Percentiles rank a stretch among this genome's conserved stretches.
These are phyloP conservation scores for Perognathus longimembris DNA, from an alignment of 2,113 vertebrate species.

Conservation along the genomic window DNA sequence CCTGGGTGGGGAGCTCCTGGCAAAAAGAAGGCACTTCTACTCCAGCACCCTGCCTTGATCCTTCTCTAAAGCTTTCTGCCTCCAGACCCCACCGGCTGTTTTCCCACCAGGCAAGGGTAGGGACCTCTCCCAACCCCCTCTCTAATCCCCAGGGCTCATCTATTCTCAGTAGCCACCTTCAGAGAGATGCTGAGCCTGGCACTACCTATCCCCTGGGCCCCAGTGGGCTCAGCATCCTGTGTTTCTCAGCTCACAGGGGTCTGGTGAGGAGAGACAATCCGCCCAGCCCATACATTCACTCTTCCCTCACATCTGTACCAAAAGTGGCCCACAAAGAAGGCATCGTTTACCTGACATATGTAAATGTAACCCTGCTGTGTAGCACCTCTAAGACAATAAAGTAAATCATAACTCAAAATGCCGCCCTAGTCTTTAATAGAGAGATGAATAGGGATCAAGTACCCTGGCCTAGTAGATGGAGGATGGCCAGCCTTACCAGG, in stretches of 20 bases:
- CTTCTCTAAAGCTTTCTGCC: not conserved
- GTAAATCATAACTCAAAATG: not conserved
- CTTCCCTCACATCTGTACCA: conserved; percentile 1
- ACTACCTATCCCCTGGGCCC: not conserved
- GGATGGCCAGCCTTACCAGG: not conserved
- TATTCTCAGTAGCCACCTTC: not conserved
- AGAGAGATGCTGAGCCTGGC: not conserved
- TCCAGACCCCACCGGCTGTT: not conserved
- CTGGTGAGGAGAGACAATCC: not conserved
- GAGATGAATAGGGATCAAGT: not conserved
- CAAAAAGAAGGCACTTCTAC: not conserved
- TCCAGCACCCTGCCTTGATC: conserved; percentile 9
- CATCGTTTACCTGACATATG: too few species aligned
- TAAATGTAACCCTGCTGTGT: too few species aligned
- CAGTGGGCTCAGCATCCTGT: not conserved
- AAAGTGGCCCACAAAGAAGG: not conserved
- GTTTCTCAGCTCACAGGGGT: not conserved
- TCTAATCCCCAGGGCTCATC: not conserved
- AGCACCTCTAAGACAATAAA: too few species aligned
- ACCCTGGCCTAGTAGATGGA: not conserved
- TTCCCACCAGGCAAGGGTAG: not conserved
- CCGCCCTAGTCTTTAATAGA: not conserved
- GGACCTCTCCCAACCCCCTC: not conserved
- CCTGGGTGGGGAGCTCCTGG: conserved; percentile 29
- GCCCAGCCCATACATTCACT: not conserved